Conservation (phyloP, 2,797 vertebrate genomes). For the Chromobotia macracanthus region DNA sequence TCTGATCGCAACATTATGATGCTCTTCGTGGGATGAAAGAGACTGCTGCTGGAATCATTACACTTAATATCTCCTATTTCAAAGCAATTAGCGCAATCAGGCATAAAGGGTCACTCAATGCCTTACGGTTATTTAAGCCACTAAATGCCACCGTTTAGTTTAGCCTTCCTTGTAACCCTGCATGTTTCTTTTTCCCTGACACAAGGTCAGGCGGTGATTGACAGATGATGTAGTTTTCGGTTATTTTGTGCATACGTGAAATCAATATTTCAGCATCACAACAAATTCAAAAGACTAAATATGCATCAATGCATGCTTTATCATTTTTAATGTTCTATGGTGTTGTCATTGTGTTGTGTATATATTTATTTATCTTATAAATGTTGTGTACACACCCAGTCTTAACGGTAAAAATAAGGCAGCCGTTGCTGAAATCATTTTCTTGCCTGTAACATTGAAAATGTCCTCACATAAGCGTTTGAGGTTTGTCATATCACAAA, state of each 20-base stretch:
- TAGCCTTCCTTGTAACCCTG: neutral
- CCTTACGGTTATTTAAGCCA: conserved; percentile 87
- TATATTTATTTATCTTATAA: too few relatives aligned
- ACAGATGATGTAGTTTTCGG: conserved; percentile 51
- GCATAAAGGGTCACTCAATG: conserved; percentile 91
- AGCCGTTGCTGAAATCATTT: too few relatives aligned
- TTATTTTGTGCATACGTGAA: neutral
- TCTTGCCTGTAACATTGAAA: too few relatives aligned
- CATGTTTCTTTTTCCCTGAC: neutral
- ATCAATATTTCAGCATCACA: too few relatives aligned
- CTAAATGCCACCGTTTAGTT: conserved; percentile 75
- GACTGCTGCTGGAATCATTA: conserved; percentile 85
- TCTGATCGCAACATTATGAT: conserved; percentile 81
- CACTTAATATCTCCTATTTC: conserved; percentile 95
- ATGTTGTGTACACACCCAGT: too few relatives aligned
- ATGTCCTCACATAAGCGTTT: too few relatives aligned
- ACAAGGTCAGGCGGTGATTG: neutral
- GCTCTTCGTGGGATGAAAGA: conserved; percentile 86
- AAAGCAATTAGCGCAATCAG: conserved; percentile 95
- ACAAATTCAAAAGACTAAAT: too few relatives aligned
- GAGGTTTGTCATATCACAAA: too few relatives aligned
- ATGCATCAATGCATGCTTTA: too few relatives aligned
- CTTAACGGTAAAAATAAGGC: too few relatives aligned
- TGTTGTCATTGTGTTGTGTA: too few relatives aligned
- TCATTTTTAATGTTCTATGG: too few relatives aligned